Evolutionary conservation across 2,797 vertebrate genomes (phyloP).

Genomic region (Bradypodion ventrale): DNA sequence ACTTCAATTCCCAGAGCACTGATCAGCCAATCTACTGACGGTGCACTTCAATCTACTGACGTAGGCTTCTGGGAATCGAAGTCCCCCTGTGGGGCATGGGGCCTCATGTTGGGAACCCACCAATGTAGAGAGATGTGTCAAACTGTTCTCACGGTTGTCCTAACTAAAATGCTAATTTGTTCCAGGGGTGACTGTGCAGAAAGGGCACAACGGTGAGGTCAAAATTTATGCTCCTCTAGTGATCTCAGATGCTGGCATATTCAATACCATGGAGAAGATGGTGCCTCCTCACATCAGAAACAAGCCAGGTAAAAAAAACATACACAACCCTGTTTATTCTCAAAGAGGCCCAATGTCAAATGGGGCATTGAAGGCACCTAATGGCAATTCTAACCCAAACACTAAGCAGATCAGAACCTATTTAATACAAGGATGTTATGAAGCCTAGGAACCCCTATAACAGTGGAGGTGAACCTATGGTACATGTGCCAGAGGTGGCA

Average conservation of each 20-base stretch:
- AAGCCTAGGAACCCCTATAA: too few relatives aligned
- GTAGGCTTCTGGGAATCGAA: too few relatives aligned
- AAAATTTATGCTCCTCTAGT: slow-evolving; percentile 78
- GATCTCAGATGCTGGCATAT: slow-evolving; percentile 86
- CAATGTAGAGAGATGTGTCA: too few relatives aligned
- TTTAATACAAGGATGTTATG: too few relatives aligned
- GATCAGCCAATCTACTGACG: too few relatives aligned
- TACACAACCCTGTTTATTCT: neutral
- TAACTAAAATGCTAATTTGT: neutral
- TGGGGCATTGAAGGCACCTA: neutral
- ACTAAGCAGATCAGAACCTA: neutral
- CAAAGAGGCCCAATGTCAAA: neutral
- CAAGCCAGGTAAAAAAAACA: slow-evolving; percentile 72
- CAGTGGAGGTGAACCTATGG: too few relatives aligned
- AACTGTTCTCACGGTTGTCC: neutral
- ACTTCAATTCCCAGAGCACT: too few relatives aligned
- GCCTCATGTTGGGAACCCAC: too few relatives aligned
- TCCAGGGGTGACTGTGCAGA: slow-evolving; percentile 82
- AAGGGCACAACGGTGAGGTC: slow-evolving; percentile 78
- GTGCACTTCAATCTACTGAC: too few relatives aligned
- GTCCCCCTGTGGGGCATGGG: too few relatives aligned
- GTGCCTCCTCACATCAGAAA: slow-evolving; percentile 74
- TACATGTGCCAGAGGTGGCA: too few relatives aligned
- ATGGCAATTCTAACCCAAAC: neutral
- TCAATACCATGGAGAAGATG: slow-evolving; percentile 85